Percentiles rank a stretch among this genome's conserved stretches.
Conservation (phyloP, 2,113 vertebrate genomes). For the Podarcis cretensis region DNA sequence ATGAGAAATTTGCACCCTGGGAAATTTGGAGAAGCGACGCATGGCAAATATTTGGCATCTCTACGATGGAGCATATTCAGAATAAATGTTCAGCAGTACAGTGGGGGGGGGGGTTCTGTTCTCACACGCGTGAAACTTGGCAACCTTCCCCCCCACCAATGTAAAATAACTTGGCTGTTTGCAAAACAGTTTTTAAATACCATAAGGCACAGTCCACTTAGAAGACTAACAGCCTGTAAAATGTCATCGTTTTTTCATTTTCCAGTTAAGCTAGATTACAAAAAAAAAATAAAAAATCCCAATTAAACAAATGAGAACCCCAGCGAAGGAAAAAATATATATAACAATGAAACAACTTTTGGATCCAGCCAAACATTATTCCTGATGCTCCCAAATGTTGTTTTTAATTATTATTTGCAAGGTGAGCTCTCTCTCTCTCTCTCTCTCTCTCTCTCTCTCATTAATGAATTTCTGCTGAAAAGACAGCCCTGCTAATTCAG, state of each 20-base stretch:
- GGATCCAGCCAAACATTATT: not conserved
- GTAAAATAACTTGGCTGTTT: slow-evolving; percentile 58
- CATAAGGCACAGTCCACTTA: slow-evolving; percentile 57
- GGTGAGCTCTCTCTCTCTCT: too few relatives aligned
- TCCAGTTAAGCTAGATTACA: slow-evolving; percentile 54
- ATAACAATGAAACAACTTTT: not conserved
- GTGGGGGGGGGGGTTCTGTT: not conserved
- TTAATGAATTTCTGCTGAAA: not conserved
- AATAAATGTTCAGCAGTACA: slow-evolving; percentile 49
- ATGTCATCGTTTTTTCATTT: slow-evolving; percentile 65
- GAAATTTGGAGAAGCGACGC: slow-evolving; percentile 59
- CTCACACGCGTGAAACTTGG: slow-evolving; percentile 18
- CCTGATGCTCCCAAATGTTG: too few relatives aligned
- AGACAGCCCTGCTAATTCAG: too few relatives aligned
- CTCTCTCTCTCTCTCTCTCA: too few relatives aligned
- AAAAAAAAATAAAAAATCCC: not conserved
- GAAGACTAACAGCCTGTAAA: slow-evolving; percentile 64
- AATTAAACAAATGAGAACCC: not conserved
- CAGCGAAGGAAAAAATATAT: not conserved
- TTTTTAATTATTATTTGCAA: not conserved
- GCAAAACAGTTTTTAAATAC: slow-evolving; percentile 62
- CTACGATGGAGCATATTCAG: slow-evolving; percentile 42
- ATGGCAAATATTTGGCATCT: slow-evolving; percentile 54
- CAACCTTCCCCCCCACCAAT: slow-evolving; percentile 36
- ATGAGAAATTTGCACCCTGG: slow-evolving; percentile 51